phyloP scores from a whole-genome alignment of 2,888 invertebrate species.

The Perithous albicinctus region DNA sequence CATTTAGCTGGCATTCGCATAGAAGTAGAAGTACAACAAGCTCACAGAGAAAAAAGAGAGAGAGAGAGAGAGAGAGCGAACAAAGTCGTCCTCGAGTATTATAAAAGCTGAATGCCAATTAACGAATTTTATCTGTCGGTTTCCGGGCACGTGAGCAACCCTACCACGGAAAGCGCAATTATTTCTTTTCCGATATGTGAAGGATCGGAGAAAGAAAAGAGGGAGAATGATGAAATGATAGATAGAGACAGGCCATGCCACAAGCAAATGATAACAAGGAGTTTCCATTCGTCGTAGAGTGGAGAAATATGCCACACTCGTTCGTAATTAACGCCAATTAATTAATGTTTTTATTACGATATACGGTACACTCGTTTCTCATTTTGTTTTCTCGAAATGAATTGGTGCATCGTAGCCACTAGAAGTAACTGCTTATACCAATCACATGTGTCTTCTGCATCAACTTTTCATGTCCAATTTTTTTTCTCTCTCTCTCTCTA shows the following conservation, averaged over 20 bases:
- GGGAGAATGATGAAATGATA: conserved; percentile 36
- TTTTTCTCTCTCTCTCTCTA: background rate
- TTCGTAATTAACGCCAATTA: conserved; percentile 57
- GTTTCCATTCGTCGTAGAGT: conserved; percentile 33
- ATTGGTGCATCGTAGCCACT: background rate
- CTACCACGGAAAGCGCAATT: conserved; percentile 53
- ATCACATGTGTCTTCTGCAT: background rate
- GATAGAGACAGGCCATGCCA: conserved; percentile 32
- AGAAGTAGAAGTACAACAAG: background rate
- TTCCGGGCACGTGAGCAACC: conserved; percentile 41
- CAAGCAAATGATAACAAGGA: conserved; percentile 51
- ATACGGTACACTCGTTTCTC: background rate
- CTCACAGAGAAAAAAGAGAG: background rate
- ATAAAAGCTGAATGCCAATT: conserved; percentile 60
- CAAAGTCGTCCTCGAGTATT: conserved; percentile 57
- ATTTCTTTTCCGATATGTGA: conserved; percentile 66
- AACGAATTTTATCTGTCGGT: conserved; percentile 61
- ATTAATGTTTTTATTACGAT: conserved; percentile 50
- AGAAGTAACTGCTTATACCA: background rate
- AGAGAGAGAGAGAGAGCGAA: conserved; percentile 7
- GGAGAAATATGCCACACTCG: conserved; percentile 15
- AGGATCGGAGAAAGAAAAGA: conserved; percentile 44
- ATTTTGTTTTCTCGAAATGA: conserved; percentile 7
- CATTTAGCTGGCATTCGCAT: background rate
- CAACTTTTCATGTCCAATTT: background rate